Percentiles rank a stretch among this genome's conserved stretches.
Evolutionary conservation across 2,113 vertebrate species (phyloP).

Genomic region (Tupaia tana): DNA sequence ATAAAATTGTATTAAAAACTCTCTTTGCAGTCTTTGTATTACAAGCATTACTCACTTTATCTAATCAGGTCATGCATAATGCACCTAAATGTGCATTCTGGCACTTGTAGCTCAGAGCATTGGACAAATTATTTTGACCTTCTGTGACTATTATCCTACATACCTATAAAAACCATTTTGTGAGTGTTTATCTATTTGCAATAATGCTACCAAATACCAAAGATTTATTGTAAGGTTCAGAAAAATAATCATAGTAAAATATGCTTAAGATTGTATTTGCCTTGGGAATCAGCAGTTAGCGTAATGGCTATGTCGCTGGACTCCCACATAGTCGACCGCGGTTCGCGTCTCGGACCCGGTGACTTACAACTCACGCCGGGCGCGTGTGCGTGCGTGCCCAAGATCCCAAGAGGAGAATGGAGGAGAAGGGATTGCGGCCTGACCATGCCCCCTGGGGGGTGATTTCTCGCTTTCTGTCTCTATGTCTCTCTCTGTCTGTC

Average conservation of each 20-base stretch:
- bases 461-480: no score
- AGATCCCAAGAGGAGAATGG: no score
- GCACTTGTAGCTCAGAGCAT: neutral
- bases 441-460: no score
- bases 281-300: no score
- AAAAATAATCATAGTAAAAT: neutral
- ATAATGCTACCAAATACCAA: neutral
- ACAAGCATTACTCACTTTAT: neutral
- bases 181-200: neutral
- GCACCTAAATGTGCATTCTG: neutral
- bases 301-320: no score
- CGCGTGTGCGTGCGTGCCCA: no score
- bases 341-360: no score
- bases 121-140: neutral
- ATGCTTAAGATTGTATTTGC: neutral
- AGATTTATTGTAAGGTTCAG: neutral
- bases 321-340: no score
- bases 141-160: neutral
- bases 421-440: no score
- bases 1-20: neutral
- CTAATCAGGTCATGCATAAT: neutral
- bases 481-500: no score
- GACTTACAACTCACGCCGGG: no score
- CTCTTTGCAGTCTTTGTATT: neutral
- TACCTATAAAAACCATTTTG: neutral